Evolutionary conservation across 2,113 vertebrate species (phyloP).

Genomic region (Istiophorus platypterus): DNA sequence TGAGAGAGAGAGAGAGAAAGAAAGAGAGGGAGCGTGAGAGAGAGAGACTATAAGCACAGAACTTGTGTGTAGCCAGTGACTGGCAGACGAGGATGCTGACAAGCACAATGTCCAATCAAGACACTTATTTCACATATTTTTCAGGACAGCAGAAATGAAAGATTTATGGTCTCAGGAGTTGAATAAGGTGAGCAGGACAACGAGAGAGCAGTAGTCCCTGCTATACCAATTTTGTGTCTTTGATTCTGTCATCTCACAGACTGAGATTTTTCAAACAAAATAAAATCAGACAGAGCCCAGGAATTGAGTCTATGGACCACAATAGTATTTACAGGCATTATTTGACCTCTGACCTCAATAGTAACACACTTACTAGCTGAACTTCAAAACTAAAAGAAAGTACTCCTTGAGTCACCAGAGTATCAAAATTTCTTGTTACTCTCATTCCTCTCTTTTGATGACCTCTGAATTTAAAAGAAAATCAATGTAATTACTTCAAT

Average conservation of each 20-base stretch:
- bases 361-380: too few relatives aligned
- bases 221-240: too few relatives aligned
- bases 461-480: neutral
- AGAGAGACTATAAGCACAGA: neutral
- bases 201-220: too few relatives aligned
- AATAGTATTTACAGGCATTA: too few relatives aligned
- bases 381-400: too few relatives aligned
- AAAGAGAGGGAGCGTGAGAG: neutral
- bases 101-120: conserved; percentile 27
- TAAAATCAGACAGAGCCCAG: too few relatives aligned
- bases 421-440: neutral
- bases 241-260: too few relatives aligned
- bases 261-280: too few relatives aligned
- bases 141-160: neutral
- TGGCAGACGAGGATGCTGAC: conserved; percentile 21
- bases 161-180: too few relatives aligned
- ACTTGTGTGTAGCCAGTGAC: conserved; percentile 33
- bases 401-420: too few relatives aligned
- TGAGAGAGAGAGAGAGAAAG: neutral
- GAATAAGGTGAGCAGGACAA: too few relatives aligned
- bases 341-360: too few relatives aligned
- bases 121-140: conserved; percentile 9
- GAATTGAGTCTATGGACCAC: neutral
- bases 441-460: neutral
- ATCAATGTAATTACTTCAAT: neutral